A percentile compares a stretch with the other conserved stretches of the same genome.
These are phyloP conservation scores for Muraenolepis orangiensis DNA, from an alignment of 2,797 vertebrate genomes.

Conservation along the genomic window DNA sequence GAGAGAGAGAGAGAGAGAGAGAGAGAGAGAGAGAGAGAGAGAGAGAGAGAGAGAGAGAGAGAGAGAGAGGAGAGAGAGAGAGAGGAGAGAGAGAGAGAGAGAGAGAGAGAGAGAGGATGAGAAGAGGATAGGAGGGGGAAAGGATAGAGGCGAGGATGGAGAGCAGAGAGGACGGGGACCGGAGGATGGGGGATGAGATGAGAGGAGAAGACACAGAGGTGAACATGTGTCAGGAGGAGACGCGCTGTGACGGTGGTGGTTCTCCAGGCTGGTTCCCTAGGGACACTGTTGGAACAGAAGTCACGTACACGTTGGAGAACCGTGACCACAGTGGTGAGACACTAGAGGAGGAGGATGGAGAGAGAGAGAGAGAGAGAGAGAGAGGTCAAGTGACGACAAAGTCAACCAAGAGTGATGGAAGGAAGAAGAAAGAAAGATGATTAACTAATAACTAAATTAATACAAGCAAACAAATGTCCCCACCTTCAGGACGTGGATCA, in stretches of 20 bases:
- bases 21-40: slow-evolving; percentile 18
- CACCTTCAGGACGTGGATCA: not conserved
- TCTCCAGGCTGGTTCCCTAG: not conserved
- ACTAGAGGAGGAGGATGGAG: not conserved
- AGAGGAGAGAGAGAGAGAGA: slow-evolving; percentile 17
- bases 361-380: not conserved
- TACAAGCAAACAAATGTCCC: not conserved
- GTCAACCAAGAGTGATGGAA: not conserved
- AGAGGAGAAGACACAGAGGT: not conserved
- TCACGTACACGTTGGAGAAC: not conserved
- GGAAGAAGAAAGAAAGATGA: not conserved
- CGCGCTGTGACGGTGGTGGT: not conserved
- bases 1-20: slow-evolving; percentile 15
- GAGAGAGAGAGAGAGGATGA: not conserved
- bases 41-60: not conserved
- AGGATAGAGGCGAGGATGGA: not conserved
- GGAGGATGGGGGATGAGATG: not conserved
- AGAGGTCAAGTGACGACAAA: not conserved
- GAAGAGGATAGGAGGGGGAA: not conserved
- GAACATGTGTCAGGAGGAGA: not conserved
- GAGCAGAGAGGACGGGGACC: not conserved
- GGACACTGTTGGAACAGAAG: not conserved
- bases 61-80: slow-evolving; percentile 14
- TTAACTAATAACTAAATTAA: not conserved
- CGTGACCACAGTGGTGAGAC: not conserved